Evolutionary conservation across 2,888 invertebrate species (phyloP), one percentile per base, ranked within the genome.

Genomic region (Sarcophaga rosellei): DNA sequence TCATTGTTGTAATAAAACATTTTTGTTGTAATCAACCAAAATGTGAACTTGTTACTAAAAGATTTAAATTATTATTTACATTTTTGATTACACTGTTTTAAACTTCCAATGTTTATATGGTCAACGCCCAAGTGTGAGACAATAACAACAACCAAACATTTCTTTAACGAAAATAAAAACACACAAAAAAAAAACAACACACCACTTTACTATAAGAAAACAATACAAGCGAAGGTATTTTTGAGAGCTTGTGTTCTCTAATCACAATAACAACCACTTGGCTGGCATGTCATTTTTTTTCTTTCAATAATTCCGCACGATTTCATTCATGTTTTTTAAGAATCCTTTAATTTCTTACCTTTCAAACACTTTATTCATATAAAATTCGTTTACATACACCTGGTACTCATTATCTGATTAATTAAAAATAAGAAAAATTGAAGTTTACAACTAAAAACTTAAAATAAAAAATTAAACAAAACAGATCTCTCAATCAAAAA

Each of bases 101-200:
- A 65, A 74, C 75, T 10, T 35, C 8, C 8, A 35, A 35, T 35
- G 10, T 35, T 35, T 35, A 35, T 91, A 88, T 88, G 91, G 91
- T 91, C 90, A 92, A 91, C 91, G 91, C 91, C 91, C 91, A 90
- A 90, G 73, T 81, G 89, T 77, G 73, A 47, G 74, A 75, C 68
- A 81, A 35, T 35, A 35, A 53, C 53, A 53, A 53, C 12, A 53
- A 53, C 53, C 45, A 59, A 88, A 83, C 72, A 85, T 83, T 45
- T 70, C 59, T 75, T 76, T 77, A 65, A 66, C 78, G 76, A 83
- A 77, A 47, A 25, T 45, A 80, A 59, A 17, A 77, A 62, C 72
- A 25, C 45, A 63, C 25, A 89, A 89, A 88, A 88, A 88, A 88
- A 45, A 45, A 61, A 84, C 88, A 88, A 86, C 86, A 88, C 80